Evolutionary conservation across 1,140 invertebrate species (phyloP), one percentile per base, ranked within the genome.

Genomic region (Drosophila yakuba): DNA sequence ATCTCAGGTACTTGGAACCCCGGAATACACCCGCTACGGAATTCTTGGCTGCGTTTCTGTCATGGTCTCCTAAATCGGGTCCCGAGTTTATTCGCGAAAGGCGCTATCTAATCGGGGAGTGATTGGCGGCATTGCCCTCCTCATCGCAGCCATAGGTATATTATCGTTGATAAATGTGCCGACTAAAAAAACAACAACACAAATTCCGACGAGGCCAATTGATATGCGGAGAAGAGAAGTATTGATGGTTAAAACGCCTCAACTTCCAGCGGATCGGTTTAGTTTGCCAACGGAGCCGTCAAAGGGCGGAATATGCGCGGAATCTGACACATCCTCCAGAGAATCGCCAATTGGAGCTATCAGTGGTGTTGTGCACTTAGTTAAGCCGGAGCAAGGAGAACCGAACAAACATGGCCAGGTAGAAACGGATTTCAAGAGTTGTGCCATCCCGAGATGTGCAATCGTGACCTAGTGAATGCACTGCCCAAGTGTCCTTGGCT

Each of bases 221-320:
- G 56, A 73, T 75, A 63, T 68, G 71, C 62, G 60, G 59, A 51
- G 38, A 56, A 50, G 79, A 69, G 62, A 60, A 74, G 62, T 81
- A 85, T 86, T 86, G 82, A 82, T 83, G 84, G 83, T 88, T 88
- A 88, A 88, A 88, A 88, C 75, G 57, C 60, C 78, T 68, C 72
- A 79, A 68, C 83, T 67, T 60, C 48, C 75, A 41, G 15, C 63
- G 67, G 76, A 83, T 88, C 67, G 59, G 20, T 50, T 89, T 89
- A 88, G 83, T 88, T 80, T 83, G 83, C 67, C 66, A 88, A 58
- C 75, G 72, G 61, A 62, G 45, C 78, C 63, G 71, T 64, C 69
- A 66, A 75, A 41, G 72, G 69, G 63, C 81, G 77, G 81, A 80
- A 85, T 85, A 85, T 80, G 77, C 50, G 74, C 76, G 59, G 71